Conservation (phyloP, 2,113 vertebrate species). For the Stegostoma tigrinum region DNA sequence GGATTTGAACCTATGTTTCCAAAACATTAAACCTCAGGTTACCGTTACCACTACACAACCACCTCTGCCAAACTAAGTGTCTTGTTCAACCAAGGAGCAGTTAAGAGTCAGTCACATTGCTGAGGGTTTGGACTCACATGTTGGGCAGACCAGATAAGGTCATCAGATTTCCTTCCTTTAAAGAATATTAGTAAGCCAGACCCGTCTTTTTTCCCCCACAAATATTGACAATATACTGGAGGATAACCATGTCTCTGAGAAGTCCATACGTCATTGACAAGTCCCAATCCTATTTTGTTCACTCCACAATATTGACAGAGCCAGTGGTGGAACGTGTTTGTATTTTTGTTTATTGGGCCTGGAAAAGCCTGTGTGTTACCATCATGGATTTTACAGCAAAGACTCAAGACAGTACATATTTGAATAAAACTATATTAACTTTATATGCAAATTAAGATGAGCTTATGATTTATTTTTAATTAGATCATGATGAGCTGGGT, state of each 20-base stretch:
- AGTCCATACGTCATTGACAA: background rate
- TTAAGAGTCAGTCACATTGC: too few relatives aligned
- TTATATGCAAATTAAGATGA: conserved; percentile 7
- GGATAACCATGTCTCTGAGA: background rate
- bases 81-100: too few relatives aligned
- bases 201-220: too few relatives aligned
- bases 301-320: background rate
- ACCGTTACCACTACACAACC: too few relatives aligned
- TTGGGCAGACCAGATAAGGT: too few relatives aligned
- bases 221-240: background rate
- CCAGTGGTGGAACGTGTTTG: background rate
- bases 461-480: conserved; percentile 25
- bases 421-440: background rate
- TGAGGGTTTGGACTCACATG: too few relatives aligned
- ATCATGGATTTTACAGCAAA: background rate
- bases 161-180: too few relatives aligned
- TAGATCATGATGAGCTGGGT: background rate
- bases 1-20: too few relatives aligned
- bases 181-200: too few relatives aligned
- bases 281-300: background rate
- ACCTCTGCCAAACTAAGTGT: too few relatives aligned
- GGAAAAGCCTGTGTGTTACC: background rate
- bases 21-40: too few relatives aligned
- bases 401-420: background rate
- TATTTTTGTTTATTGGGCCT: background rate